These are phyloP conservation scores for Himalopsyche anomala DNA, from an alignment of 2,888 invertebrate genomes.

Conservation along the genomic window DNA sequence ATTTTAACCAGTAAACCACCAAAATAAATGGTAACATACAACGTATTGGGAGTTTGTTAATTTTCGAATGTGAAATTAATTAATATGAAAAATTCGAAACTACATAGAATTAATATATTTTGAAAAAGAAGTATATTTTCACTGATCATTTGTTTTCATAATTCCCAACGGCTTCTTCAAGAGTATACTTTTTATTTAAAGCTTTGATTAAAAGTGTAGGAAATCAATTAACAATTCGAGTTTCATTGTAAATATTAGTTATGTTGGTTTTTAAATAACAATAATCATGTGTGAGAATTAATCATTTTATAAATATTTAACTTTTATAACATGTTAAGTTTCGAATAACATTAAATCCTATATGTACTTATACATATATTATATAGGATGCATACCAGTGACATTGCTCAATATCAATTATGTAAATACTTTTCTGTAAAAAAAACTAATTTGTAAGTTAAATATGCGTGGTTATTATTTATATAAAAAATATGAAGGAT, in stretches of 20 bases:
- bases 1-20: no score
- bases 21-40: no score
- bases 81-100: no score
- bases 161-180: not conserved
- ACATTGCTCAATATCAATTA: not conserved
- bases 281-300: not conserved
- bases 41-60: no score
- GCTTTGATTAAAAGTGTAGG: not conserved
- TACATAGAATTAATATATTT: no score
- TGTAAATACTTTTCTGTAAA: constrained; percentile 19
- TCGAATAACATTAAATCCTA: not conserved
- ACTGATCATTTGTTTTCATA: not conserved
- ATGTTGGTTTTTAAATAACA: not conserved
- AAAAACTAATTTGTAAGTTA: not conserved
- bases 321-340: not conserved
- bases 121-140: no score
- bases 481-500: not conserved
- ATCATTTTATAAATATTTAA: not conserved
- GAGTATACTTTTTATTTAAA: not conserved
- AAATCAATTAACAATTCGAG: not conserved
- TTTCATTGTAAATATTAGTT: not conserved
- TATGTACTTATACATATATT: not conserved
- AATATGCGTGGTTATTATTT: constrained; percentile 2
- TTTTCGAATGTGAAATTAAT: no score
- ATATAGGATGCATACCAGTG: not conserved